Evolutionary conservation across 2,797 vertebrate species (phyloP), one percentile per base, ranked within the genome.

Genomic region (Spinibarbus caldwelli): DNA sequence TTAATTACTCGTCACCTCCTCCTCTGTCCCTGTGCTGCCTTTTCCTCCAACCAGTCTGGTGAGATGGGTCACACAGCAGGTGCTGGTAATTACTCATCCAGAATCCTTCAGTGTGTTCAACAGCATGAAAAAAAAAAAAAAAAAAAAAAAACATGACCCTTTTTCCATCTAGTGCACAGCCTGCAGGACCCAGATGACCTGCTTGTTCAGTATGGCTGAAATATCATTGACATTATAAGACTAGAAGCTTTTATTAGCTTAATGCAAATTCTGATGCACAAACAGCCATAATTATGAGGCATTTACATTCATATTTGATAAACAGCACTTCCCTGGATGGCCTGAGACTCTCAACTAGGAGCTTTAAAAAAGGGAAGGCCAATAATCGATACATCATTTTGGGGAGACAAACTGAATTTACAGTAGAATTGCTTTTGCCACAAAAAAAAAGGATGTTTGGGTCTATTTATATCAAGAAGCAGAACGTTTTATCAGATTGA

Each of bases 1-100:
- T 89, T 91, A 87, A 91, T 91, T 88, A 90, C 67, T 66, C 64
- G 6, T 78, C 57, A 23, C 72, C 73, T 57, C 64, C 78, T 47
- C 59, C 47, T 54, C 73, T 41, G 34, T 66, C 34, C 31, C 34
- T 67, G 15, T 84, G 82, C 45, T 41, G 4, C 47, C 17, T 85
- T 47, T 78, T 34, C 6, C 83, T 66, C 80, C 70, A 78, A 31
- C 19, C 38, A 5, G 57, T 86, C 85, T 80, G 36, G 64, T 86
- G 86, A 85, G 82, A 75, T 54, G 70, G 79, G 79, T 43, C 57
- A 66, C 72, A 43, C 26, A 67, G 47, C 80, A 88, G 77, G 84
- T 54, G 68, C 6, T 75, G 29, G 43, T 81, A 89, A 89, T 90
- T 88, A 89, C 62, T 79, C 41, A 73, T 36, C 62, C 38, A 26